These are phyloP conservation scores for Drosophila sp. DNA, from an alignment of 1,140 invertebrate genomes.

Conservation along the genomic window DNA sequence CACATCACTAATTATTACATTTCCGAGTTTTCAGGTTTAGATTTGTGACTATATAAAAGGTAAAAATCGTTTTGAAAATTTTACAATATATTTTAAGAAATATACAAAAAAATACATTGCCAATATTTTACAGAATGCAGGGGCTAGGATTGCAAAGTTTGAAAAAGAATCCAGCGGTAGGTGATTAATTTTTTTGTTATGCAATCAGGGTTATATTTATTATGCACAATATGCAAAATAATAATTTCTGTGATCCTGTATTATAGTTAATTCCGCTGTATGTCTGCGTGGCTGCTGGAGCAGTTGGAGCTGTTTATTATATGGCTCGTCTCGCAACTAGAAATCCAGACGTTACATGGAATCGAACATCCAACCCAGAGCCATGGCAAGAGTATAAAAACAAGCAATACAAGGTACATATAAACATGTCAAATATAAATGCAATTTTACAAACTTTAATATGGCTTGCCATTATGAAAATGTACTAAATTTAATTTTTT, in stretches of 20 bases:
- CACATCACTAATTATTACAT: neutral
- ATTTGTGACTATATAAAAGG: neutral
- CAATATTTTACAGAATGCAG: constrained; percentile 84
- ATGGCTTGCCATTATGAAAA: neutral
- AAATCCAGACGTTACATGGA: constrained; percentile 93
- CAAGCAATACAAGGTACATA: constrained; percentile 92
- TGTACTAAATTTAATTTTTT: neutral
- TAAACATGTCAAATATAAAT: neutral
- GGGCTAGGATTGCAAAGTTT: constrained; percentile 85
- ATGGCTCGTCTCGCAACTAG: constrained; percentile 88
- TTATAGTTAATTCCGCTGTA: constrained; percentile 91
- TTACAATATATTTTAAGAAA: neutral
- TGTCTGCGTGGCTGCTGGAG: constrained; percentile 89
- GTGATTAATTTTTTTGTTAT: constrained; percentile 56
- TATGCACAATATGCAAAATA: neutral
- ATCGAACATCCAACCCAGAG: constrained; percentile 88
- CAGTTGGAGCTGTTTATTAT: constrained; percentile 87
- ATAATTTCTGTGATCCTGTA: constrained; percentile 33
- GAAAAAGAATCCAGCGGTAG: constrained; percentile 88
- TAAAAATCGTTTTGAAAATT: neutral
- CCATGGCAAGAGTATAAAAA: constrained; percentile 91
- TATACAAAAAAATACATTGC: neutral
- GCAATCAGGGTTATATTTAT: constrained; percentile 17
- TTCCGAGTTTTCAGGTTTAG: neutral
- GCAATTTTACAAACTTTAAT: neutral